Evolutionary conservation across 2,113 vertebrate genomes (phyloP).

Genomic region (Calidris pugnax): DNA sequence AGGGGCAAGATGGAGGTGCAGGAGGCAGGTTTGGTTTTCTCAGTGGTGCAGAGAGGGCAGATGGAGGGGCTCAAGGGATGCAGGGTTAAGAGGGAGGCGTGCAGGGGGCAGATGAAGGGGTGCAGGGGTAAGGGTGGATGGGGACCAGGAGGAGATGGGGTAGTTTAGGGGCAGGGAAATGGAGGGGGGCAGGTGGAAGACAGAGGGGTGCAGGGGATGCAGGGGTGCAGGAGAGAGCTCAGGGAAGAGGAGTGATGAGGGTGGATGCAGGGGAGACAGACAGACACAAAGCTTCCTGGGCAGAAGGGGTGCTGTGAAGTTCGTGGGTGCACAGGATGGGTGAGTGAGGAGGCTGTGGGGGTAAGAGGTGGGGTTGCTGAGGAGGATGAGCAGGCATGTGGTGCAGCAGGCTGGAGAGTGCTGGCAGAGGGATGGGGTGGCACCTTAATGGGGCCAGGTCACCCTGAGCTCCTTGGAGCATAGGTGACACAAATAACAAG

Average conservation of each 20-base stretch:
- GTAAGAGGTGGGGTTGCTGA: no score
- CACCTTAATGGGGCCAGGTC: not conserved
- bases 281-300: not conserved
- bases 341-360: no score
- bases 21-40: no score
- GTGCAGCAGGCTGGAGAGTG: not conserved
- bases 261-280: no score
- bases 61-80: not conserved
- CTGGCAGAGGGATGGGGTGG: not conserved
- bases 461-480: not conserved
- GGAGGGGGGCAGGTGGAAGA: not conserved
- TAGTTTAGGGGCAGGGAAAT: not conserved
- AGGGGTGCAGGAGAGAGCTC: no score
- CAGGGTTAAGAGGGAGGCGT: not conserved
- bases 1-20: not conserved
- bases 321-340: rapidly evolving
- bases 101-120: no score
- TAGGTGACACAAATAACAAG: not conserved
- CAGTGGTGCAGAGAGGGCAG: no score
- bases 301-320: not conserved
- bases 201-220: no score
- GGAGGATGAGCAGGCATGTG: no score
- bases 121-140: not conserved
- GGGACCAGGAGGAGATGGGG: not conserved
- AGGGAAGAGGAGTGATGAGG: not conserved